Percentiles rank a stretch among this genome's conserved stretches.
Conservation (phyloP, 37 sponge, comb jelly and placozoan species). For the Aplysina aerophoba region DNA sequence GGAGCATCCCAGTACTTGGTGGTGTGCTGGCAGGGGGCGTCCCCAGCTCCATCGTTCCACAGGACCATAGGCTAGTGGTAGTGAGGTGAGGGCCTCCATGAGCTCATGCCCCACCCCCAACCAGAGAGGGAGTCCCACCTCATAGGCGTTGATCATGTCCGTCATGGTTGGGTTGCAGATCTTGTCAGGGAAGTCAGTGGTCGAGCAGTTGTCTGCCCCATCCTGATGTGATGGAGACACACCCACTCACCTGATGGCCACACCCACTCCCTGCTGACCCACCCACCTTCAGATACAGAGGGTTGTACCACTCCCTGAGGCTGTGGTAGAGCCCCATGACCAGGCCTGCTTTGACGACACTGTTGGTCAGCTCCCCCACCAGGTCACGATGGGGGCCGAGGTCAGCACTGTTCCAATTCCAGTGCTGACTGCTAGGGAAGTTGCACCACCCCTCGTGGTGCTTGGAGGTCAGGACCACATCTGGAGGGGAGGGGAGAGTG, state of each 20-base stretch:
- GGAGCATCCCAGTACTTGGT: constrained; percentile 81
- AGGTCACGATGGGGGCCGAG: constrained; percentile 75
- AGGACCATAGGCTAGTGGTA: constrained; percentile 64
- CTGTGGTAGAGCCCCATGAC: constrained; percentile 84
- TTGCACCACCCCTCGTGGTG: constrained; percentile 90
- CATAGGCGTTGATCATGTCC: constrained; percentile 58
- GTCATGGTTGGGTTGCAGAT: constrained; percentile 70
- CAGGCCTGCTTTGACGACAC: constrained; percentile 65
- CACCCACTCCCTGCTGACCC: neutral
- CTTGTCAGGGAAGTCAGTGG: constrained; percentile 65
- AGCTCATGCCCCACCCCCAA: no score
- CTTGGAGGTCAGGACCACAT: constrained; percentile 82
- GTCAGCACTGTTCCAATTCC: constrained; percentile 87
- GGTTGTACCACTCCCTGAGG: constrained; percentile 86
- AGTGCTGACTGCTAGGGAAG: constrained; percentile 68
- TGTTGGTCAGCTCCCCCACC: constrained; percentile 64
- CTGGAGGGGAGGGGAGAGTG: constrained; percentile 26
- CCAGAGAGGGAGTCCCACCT: constrained; percentile 30
- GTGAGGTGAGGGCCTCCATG: no score
- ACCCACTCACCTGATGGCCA: neutral
- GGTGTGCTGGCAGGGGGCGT: constrained; percentile 60
- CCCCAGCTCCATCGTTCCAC: constrained; percentile 81
- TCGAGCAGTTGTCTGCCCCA: constrained; percentile 56
- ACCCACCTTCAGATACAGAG: constrained; percentile 60
- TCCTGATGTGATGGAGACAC: constrained; percentile 31